Conservation (phyloP, 2,113 vertebrate species). For the Anolis sagrei region DNA sequence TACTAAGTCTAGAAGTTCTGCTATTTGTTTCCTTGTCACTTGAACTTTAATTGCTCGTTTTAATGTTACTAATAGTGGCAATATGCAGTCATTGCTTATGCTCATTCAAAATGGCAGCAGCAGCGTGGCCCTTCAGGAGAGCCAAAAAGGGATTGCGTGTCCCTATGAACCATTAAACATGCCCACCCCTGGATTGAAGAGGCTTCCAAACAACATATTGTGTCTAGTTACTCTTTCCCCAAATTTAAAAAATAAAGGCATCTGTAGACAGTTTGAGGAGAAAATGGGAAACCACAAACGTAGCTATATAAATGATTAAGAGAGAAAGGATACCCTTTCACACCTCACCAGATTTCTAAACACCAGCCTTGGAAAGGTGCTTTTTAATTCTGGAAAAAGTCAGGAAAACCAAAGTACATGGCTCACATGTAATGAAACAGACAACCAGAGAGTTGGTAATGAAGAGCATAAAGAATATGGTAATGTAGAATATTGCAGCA, state of each 20-base stretch:
- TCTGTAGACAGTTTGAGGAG: background rate
- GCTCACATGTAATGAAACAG: background rate
- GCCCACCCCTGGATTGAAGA: background rate
- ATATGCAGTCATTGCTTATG: too few relatives aligned
- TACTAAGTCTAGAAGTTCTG: too few relatives aligned
- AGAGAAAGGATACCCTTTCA: background rate
- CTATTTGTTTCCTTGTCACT: too few relatives aligned
- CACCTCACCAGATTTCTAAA: background rate
- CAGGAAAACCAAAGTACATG: background rate
- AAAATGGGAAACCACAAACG: background rate
- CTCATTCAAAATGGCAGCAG: too few relatives aligned
- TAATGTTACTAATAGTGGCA: too few relatives aligned
- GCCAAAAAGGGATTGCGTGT: too few relatives aligned
- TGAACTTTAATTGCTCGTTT: too few relatives aligned
- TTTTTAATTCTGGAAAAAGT: background rate
- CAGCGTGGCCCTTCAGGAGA: too few relatives aligned
- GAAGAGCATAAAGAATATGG: rapidly evolving
- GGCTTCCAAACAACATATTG: background rate
- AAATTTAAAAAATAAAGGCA: background rate
- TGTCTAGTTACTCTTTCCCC: background rate
- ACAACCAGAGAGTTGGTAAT: background rate
- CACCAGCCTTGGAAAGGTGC: background rate
- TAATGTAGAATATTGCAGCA: background rate
- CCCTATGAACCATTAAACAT: too few relatives aligned
- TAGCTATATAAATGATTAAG: background rate